A percentile compares a stretch with the other conserved stretches of the same genome.
Conservation (phyloP, 2,113 vertebrate species). For the Labeo catla region DNA sequence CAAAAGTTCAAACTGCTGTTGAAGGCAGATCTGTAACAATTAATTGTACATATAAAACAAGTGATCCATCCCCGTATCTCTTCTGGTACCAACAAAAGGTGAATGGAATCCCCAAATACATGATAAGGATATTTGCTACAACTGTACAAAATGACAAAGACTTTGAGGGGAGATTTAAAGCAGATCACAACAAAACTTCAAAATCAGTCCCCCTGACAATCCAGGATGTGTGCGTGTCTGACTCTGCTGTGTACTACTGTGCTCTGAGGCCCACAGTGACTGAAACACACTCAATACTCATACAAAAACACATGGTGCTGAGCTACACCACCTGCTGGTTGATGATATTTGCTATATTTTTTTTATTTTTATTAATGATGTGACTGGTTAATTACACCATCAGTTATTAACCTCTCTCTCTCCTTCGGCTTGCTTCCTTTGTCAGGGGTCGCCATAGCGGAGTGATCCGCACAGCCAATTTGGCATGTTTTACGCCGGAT, state of each 20-base stretch:
- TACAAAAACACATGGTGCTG: background rate
- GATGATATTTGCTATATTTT: background rate
- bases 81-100: slow-evolving; percentile 38
- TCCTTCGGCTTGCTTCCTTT: no score
- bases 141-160: background rate
- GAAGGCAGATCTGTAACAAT: slow-evolving; percentile 28
- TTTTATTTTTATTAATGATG: background rate
- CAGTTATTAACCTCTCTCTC: background rate
- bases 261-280: slow-evolving; percentile 51
- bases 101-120: slow-evolving; percentile 11
- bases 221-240: slow-evolving; percentile 19
- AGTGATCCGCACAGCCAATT: no score
- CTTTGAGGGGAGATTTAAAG: slow-evolving; percentile 7
- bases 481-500: no score
- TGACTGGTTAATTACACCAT: background rate
- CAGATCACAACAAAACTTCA: background rate
- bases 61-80: slow-evolving; percentile 6
- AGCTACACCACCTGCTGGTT: background rate
- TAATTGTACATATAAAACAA: slow-evolving; percentile 31
- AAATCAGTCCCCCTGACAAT: background rate
- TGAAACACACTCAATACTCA: slow-evolving; percentile 9
- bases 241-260: slow-evolving; percentile 55
- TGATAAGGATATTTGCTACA: background rate
- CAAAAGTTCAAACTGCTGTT: slow-evolving; percentile 15
- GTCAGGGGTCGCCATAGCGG: no score